A percentile compares a stretch with the other conserved stretches of the same genome.
phyloP scores from a whole-genome alignment of 2,797 vertebrate species.

The Neoniphon sammara region DNA sequence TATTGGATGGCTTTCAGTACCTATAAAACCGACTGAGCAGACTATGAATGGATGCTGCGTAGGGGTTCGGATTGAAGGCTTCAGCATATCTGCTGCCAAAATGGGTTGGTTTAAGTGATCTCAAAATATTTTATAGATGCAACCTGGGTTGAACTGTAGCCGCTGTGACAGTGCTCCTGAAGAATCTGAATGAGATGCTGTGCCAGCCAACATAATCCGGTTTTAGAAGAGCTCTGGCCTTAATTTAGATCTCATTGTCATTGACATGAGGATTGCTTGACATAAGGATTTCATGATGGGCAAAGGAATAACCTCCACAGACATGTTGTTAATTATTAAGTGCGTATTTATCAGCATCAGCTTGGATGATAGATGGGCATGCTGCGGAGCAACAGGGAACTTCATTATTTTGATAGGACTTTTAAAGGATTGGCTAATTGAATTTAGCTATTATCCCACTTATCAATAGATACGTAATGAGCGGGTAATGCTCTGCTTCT shows the following conservation, averaged over 20 bases:
- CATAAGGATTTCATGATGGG: conserved; percentile 30
- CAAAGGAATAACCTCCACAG: conserved; percentile 32
- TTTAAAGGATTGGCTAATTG: conserved; percentile 62
- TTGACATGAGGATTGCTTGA: conserved; percentile 31
- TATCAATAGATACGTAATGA: conserved; percentile 79
- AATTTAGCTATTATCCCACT: conserved; percentile 60
- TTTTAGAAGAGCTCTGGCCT: conserved; percentile 2
- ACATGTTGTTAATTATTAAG: conserved; percentile 63
- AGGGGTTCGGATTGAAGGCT: conserved; percentile 25
- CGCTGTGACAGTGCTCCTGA: not conserved
- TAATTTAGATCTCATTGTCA: conserved; percentile 51
- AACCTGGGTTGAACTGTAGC: not conserved
- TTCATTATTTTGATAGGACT: conserved; percentile 71
- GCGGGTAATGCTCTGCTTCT: conserved; percentile 59
- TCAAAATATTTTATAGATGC: conserved; percentile 22
- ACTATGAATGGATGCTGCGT: conserved; percentile 55
- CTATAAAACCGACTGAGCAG: conserved; percentile 65
- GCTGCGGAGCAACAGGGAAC: conserved; percentile 46
- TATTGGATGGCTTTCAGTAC: conserved; percentile 72
- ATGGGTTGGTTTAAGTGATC: conserved; percentile 54
- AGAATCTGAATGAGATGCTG: conserved; percentile 21
- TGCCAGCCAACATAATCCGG: conserved; percentile 8
- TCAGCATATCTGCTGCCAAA: conserved; percentile 49
- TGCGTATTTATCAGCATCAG: conserved; percentile 59
- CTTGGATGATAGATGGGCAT: conserved; percentile 66